Conservation (phyloP, 2,888 invertebrate species). For the Anagyrus pseudococci region DNA sequence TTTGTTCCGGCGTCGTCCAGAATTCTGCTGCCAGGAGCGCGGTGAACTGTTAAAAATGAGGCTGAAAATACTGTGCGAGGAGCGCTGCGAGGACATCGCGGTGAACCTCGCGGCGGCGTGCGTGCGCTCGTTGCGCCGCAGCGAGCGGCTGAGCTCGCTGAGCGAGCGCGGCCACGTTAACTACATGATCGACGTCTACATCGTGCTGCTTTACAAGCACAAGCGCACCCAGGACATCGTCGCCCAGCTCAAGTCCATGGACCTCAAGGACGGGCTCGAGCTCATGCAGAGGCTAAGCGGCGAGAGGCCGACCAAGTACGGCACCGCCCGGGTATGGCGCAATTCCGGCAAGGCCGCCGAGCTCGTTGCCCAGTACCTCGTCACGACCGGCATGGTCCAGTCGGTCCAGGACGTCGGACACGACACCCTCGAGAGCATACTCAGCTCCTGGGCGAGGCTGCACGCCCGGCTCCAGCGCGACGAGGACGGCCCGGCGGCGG, state of each 20-base stretch:
- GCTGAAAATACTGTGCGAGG: constrained; percentile 68
- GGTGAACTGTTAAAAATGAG: constrained; percentile 68
- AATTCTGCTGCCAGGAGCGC: constrained; percentile 70
- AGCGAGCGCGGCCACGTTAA: constrained; percentile 64
- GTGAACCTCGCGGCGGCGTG: constrained; percentile 67
- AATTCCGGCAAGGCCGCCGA: constrained; percentile 66
- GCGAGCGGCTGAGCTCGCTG: constrained; percentile 55
- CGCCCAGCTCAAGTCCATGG: constrained; percentile 65
- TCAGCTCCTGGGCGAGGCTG: constrained; percentile 57
- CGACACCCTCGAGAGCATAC: constrained; percentile 55
- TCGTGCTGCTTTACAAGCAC: constrained; percentile 67
- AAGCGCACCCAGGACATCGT: constrained; percentile 65
- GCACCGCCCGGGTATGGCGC: constrained; percentile 66
- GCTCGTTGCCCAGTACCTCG: constrained; percentile 66
- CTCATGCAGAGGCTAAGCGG: constrained; percentile 65
- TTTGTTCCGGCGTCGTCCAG: constrained; percentile 60
- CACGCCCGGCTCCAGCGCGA: constrained; percentile 56
- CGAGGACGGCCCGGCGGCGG: constrained; percentile 20
- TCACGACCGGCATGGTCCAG: constrained; percentile 66
- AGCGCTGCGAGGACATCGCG: constrained; percentile 70
- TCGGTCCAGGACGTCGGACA: constrained; percentile 60
- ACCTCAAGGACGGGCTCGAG: constrained; percentile 65
- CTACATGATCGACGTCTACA: constrained; percentile 69
- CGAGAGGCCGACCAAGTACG: constrained; percentile 60
- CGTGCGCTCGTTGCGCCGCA: constrained; percentile 64